These are phyloP conservation scores for Marisa cornuarietis DNA, from an alignment of 1,140 invertebrate species.

Conservation along the genomic window DNA sequence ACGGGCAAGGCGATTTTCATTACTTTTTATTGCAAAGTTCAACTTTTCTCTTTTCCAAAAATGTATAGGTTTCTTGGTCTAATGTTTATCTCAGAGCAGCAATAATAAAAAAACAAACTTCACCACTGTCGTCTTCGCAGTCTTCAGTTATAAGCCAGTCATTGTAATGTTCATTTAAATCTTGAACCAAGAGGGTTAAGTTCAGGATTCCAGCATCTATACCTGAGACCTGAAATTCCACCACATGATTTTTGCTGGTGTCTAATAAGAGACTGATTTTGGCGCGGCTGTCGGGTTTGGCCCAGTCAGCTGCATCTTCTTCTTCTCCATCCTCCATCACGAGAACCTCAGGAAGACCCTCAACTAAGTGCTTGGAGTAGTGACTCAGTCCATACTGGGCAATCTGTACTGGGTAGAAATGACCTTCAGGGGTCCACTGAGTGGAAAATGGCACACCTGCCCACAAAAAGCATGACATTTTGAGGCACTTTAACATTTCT, in stretches of 20 bases:
- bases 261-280: conserved; percentile 38
- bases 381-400: conserved; percentile 97
- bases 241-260: conserved; percentile 32
- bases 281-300: conserved; percentile 38
- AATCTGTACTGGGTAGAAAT: conserved; percentile 98
- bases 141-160: too few relatives aligned
- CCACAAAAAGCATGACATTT: conserved; percentile 2
- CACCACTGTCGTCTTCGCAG: too few relatives aligned
- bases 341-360: conserved; percentile 40
- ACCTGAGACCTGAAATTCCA: conserved; percentile 61
- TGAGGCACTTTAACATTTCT: not conserved
- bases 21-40: too few relatives aligned
- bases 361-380: conserved; percentile 85
- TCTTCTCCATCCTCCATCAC: conserved; percentile 75
- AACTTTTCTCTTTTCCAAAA: too few relatives aligned
- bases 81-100: too few relatives aligned
- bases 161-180: too few relatives aligned
- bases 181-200: too few relatives aligned
- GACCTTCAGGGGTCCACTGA: conserved; percentile 89
- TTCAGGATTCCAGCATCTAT: not conserved
- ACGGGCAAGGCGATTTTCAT: too few relatives aligned
- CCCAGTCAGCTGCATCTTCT: conserved; percentile 53
- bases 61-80: too few relatives aligned
- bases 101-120: too few relatives aligned
- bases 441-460: conserved; percentile 89